Evolutionary conservation across 2,113 vertebrate genomes (phyloP), one percentile per base, ranked within the genome.

Genomic region (Laticauda laticaudata): DNA sequence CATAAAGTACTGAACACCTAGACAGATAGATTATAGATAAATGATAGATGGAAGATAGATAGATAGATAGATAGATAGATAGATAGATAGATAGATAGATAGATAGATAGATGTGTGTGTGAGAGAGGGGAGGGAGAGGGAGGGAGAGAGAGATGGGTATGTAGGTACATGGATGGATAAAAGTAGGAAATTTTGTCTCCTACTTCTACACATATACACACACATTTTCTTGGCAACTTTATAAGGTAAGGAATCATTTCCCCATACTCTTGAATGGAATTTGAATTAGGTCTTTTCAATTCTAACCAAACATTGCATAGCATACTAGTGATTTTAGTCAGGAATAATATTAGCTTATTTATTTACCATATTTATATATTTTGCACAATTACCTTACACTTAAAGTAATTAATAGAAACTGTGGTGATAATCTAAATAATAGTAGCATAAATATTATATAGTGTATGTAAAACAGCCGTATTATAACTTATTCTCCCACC

Each of bases 1-100:
- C 34, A 56, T 85, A 87, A 26, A 94, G 95, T 92, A 95, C 92
- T 94, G 51, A 86, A 86, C 14, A 93, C 93, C 88, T n/a, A 56
- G 26, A 43, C 24, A 0, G 43, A 56, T 90, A 94, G 45, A 59
- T 59, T 24, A 59, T 59, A 59, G 21, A 59, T 59, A 24, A 8
- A 34, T 26, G 34, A 88, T 43, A 56, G 69, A 20, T 7, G 39
- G n/a, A 75, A 26, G 21, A 21, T 21, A 56, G 57, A 26, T 69
- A 75, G 64, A 7, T 5, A 69, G 29, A 34, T n/a, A 64, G 61
- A 69, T n/a, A 64, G 61, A n/a, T 61, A 26, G 21, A 20, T 56
- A 56, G 57, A 26, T 64, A n/a, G 12, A n/a, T 69, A 69, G 48
- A 56, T 56, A 56, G 55, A 56, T 56, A 56, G 55, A 56, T 57